These are phyloP conservation scores for Drosophila stalkeri DNA, from an alignment of 2,888 invertebrate genomes.

Conservation along the genomic window DNA sequence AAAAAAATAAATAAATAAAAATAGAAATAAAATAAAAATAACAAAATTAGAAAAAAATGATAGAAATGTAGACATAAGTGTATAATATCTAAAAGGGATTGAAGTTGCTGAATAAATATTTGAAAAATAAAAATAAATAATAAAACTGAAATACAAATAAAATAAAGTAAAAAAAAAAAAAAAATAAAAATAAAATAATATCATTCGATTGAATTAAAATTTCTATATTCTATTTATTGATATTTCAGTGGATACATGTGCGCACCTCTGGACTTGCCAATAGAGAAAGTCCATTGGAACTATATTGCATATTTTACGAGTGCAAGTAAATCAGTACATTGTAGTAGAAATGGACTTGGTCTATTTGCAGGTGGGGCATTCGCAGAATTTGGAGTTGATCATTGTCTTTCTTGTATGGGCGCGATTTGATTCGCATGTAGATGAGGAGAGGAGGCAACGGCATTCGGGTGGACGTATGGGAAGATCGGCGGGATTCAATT, in stretches of 20 bases:
- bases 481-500: conserved; percentile 15
- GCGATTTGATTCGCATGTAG: conserved; percentile 17
- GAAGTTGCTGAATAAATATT: no score
- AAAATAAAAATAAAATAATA: no score
- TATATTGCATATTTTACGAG: conserved; percentile 9
- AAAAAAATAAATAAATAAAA: no score
- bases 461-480: conserved; percentile 48
- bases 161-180: no score
- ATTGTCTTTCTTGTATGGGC: background rate
- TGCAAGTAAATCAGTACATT: background rate
- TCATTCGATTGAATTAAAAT: background rate
- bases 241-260: background rate
- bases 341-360: conserved; percentile 14
- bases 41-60: no score
- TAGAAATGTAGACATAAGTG: no score
- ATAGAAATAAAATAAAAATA: no score
- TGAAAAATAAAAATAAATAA: no score
- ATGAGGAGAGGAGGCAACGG: background rate
- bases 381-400: background rate
- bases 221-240: background rate
- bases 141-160: no score
- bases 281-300: conserved; percentile 18
- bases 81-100: no score
- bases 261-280: no score
- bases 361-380: background rate